Evolutionary conservation across 2,888 invertebrate species (phyloP).

Genomic region (Brachynemurus nebulosus): DNA sequence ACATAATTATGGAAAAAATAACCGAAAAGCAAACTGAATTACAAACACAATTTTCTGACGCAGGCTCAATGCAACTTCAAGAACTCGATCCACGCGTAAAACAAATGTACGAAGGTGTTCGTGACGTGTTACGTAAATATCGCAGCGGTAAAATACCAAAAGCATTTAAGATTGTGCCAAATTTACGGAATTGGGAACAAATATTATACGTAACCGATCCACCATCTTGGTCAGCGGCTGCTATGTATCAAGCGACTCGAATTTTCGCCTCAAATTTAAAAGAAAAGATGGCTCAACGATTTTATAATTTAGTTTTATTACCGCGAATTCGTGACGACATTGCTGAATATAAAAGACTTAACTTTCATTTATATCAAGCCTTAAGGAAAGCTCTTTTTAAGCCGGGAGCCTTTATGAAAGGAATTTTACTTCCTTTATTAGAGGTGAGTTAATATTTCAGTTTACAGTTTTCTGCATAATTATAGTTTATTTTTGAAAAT

Average conservation of each 20-base stretch:
- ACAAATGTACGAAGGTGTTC: conserved; percentile 81
- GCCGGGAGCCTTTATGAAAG: conserved; percentile 98
- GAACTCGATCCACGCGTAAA: conserved; percentile 73
- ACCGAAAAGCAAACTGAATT: conserved; percentile 87
- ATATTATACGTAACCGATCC: conserved; percentile 78
- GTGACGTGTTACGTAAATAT: conserved; percentile 76
- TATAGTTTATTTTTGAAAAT: no score
- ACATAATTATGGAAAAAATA: conserved; percentile 85
- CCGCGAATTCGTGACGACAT: conserved; percentile 92
- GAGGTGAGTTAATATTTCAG: conserved; percentile 30
- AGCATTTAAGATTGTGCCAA: conserved; percentile 93
- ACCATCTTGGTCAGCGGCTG: conserved; percentile 93
- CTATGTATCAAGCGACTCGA: conserved; percentile 90
- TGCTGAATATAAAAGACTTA: conserved; percentile 84
- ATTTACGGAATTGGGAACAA: conserved; percentile 88
- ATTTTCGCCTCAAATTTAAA: conserved; percentile 96
- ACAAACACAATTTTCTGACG: conserved; percentile 72
- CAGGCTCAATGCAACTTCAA: conserved; percentile 56
- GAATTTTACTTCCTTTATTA: conserved; percentile 46
- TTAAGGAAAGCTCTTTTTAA: conserved; percentile 87
- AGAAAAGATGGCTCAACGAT: conserved; percentile 91
- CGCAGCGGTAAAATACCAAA: conserved; percentile 95
- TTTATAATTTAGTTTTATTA: conserved; percentile 82
- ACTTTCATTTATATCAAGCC: conserved; percentile 94
- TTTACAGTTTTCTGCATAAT: no score